phyloP scores from a whole-genome alignment of 2,113 vertebrate species.

The Chauna torquata region DNA sequence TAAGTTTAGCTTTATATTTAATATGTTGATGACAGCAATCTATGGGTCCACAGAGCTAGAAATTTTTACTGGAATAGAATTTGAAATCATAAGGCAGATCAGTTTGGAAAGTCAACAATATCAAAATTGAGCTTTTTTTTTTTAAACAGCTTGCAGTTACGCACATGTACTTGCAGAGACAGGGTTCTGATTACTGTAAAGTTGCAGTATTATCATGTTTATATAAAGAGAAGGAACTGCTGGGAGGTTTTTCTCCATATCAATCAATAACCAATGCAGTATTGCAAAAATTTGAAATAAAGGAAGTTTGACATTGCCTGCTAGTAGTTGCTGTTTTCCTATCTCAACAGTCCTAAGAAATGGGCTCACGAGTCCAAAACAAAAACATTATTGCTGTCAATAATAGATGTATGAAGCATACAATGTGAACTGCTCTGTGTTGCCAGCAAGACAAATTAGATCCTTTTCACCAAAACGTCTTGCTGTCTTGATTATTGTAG shows the following conservation, averaged over 20 bases:
- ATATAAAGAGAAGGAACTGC: neutral
- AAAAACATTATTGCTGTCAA: neutral
- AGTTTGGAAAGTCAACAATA: neutral
- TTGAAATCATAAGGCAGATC: neutral
- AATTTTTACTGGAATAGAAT: neutral
- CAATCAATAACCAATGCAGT: neutral
- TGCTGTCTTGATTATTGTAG: neutral
- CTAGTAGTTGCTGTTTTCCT: neutral
- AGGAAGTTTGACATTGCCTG: neutral
- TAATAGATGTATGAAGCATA: rapidly evolving
- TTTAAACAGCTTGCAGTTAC: neutral
- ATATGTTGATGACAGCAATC: neutral
- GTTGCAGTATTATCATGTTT: neutral
- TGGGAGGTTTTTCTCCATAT: neutral
- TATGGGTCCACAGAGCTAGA: neutral
- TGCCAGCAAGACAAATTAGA: neutral
- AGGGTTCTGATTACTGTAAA: neutral
- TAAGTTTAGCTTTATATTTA: neutral
- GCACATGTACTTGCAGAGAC: neutral
- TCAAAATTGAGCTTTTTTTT: neutral
- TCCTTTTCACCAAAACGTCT: neutral
- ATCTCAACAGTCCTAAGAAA: neutral
- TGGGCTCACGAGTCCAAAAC: neutral
- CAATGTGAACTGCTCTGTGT: rapidly evolving
- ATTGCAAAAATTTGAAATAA: neutral